Base-by-base conservation (phyloP, 2,888 invertebrate species). In the Hoplodrina ambigua region DNA sequence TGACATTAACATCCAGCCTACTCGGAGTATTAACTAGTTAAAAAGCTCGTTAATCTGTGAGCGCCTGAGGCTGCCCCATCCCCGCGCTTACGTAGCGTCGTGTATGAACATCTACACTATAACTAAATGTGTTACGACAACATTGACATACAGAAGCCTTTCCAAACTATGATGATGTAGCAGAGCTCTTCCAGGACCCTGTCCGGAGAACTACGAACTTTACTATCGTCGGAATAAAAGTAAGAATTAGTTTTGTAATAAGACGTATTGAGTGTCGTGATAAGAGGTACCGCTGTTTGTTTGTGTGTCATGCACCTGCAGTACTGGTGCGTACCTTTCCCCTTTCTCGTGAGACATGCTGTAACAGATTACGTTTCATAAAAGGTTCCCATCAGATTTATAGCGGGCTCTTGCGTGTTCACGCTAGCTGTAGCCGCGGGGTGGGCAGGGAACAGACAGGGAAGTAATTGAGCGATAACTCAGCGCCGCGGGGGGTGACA, bases 401-500 rank as follows among this genome's bases (percentile, higher is more conserved):
- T 83, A 44, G 68, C 30, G 62, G 61, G 55, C 30, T 41, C 50
- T 80, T 19, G 76, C 66, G 66, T 79, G 72, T 53, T 55, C 54
- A 60, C 63, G 59, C 58, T 64, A 11, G 46, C 52, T 30, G 13
- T 46, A 44, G 54, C 54, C 20, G 49, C n/a, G 41, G 33, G 54
- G 59, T 61, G 55, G 59, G 66, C 60, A 33, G 54, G 61, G 58
- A 57, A 56, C 66, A 37, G 67, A 58, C 69, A 44, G 59, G 54
- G 49, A 62, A 73, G 69, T 83, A 83, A 83, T 84, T 83, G 82
- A 82, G 82, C 82, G 46, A 83, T 83, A 84, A 83, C 75, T 84
- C 84, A 82, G 44, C 57, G 46, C 56, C 17, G 60, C 63, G 56
- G 70, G 62, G 69, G 44, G 41, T 13, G 44, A 46, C 57, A 56